Conservation (phyloP, 2,113 vertebrate species). For the Amblyopsis rosae region DNA sequence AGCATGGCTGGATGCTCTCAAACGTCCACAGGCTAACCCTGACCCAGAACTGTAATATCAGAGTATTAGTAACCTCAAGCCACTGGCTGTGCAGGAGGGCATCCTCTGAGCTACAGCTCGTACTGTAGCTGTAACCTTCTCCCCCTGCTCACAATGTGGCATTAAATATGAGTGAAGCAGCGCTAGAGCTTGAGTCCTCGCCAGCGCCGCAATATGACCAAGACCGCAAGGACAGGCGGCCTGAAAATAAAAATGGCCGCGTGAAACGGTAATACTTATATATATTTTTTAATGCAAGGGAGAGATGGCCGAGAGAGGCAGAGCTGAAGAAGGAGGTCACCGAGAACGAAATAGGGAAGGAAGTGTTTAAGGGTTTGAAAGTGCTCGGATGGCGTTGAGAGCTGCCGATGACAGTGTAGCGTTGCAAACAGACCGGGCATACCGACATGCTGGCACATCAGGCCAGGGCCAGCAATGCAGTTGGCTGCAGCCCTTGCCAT, state of each 20-base stretch:
- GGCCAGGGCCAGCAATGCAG: constrained; percentile 19
- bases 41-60: constrained; percentile 64
- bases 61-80: constrained; percentile 55
- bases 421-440: constrained; percentile 10
- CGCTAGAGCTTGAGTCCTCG: constrained; percentile 22
- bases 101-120: constrained; percentile 4
- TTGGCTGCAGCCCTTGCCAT: constrained; percentile 27
- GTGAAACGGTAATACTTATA: constrained; percentile 10
- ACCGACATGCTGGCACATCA: neutral
- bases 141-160: constrained; percentile 29
- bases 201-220: constrained; percentile 17
- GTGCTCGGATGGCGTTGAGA: constrained; percentile 21
- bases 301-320: constrained; percentile 1
- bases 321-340: neutral
- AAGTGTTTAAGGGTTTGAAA: constrained; percentile 10
- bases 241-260: constrained; percentile 9
- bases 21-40: constrained; percentile 65
- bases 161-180: constrained; percentile 40
- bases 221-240: constrained; percentile 25
- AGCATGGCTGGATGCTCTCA: constrained; percentile 68
- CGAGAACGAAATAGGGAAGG: constrained; percentile 1
- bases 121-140: constrained; percentile 13
- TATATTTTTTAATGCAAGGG: neutral
- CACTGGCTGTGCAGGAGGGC: constrained; percentile 36
- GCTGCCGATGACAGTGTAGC: constrained; percentile 14